Evolutionary conservation across 2,888 invertebrate species (phyloP).

Genomic region (Polyommatus iphigenia): DNA sequence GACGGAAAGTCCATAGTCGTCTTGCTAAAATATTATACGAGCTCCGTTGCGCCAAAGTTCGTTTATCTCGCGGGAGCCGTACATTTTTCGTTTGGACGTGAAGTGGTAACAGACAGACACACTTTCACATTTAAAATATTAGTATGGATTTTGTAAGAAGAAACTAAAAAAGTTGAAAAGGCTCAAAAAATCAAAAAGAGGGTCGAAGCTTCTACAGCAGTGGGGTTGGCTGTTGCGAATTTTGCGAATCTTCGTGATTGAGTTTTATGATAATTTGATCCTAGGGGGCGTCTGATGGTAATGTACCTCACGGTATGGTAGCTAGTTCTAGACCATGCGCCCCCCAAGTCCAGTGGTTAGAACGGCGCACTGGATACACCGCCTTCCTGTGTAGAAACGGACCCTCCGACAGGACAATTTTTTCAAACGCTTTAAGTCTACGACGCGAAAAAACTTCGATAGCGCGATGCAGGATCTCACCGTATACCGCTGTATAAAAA

Average conservation of each 20-base stretch:
- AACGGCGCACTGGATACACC: conserved; percentile 10
- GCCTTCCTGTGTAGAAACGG: conserved; percentile 14
- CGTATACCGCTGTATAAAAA: background rate
- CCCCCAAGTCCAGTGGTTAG: conserved; percentile 13
- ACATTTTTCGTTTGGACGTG: too few relatives aligned
- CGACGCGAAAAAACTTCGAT: background rate
- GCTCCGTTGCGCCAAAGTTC: too few relatives aligned
- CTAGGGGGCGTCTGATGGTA: background rate
- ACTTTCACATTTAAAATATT: too few relatives aligned
- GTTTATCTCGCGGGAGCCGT: too few relatives aligned
- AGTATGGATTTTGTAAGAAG: too few relatives aligned
- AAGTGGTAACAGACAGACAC: too few relatives aligned
- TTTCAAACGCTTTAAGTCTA: background rate
- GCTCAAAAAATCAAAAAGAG: background rate
- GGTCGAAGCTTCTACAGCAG: conserved; percentile 12
- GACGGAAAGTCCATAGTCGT: too few relatives aligned
- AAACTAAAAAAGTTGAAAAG: background rate
- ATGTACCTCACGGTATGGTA: background rate
- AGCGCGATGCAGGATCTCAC: background rate
- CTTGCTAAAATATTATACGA: too few relatives aligned
- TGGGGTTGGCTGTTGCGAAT: conserved; percentile 12
- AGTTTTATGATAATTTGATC: background rate
- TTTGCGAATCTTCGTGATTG: background rate
- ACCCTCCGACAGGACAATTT: background rate
- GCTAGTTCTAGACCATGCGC: background rate